Percentiles rank a stretch among this genome's conserved stretches.
These are phyloP conservation scores for Heliconius cydno DNA, from an alignment of 2,888 invertebrate genomes.

Conservation along the genomic window DNA sequence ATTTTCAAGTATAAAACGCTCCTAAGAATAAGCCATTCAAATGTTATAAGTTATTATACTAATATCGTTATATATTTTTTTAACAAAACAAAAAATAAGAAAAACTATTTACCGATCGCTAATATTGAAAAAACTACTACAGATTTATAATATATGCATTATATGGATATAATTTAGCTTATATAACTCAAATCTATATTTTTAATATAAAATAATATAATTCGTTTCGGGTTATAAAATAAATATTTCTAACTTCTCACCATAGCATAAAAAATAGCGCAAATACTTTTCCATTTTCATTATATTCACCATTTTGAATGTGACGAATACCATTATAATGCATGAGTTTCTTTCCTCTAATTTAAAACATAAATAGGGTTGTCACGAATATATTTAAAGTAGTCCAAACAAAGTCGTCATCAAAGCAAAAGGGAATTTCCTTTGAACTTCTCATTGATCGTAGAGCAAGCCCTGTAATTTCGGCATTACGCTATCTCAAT, in stretches of 20 bases:
- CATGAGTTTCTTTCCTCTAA: constrained; percentile 19
- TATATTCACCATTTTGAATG: neutral
- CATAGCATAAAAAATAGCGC: too few species aligned
- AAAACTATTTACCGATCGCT: too few species aligned
- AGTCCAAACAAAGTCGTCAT: constrained; percentile 7
- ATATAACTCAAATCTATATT: neutral
- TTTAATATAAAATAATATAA: neutral
- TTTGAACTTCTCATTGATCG: constrained; percentile 1
- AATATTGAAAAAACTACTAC: too few species aligned
- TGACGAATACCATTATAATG: constrained; percentile 16
- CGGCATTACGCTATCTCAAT: neutral
- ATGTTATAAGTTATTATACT: neutral
- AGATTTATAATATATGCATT: too few species aligned
- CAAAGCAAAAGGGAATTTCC: constrained; percentile 5
- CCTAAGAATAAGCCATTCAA: constrained; percentile 5
- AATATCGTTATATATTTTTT: too few species aligned
- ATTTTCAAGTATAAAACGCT: constrained; percentile 27
- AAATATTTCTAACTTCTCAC: too few species aligned
- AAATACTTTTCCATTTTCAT: neutral
- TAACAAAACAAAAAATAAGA: too few species aligned
- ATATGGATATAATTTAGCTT: too few species aligned
- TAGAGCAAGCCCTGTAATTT: neutral
- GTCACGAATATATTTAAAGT: constrained; percentile 1
- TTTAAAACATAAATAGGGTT: constrained; percentile 13
- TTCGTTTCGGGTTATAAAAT: neutral